Conservation (phyloP, 1,140 invertebrate genomes). For the Papilio xuthus region DNA sequence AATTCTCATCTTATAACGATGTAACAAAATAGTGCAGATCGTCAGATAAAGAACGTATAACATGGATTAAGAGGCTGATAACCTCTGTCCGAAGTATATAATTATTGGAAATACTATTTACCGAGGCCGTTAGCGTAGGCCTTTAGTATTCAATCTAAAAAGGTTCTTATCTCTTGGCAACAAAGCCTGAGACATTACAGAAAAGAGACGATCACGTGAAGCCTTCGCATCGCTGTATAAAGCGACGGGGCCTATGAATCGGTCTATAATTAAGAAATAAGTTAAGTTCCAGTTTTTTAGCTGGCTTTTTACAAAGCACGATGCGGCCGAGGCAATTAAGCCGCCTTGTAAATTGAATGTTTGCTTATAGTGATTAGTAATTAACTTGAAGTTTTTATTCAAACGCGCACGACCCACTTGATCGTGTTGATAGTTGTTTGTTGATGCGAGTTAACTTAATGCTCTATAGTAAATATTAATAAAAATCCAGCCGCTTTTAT, state of each 20-base stretch:
- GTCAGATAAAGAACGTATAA: constrained; percentile 66
- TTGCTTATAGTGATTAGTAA: constrained; percentile 81
- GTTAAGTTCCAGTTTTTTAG: constrained; percentile 79
- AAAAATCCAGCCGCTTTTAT: constrained; percentile 55
- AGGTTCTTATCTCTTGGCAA: constrained; percentile 43
- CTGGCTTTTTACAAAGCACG: constrained; percentile 76
- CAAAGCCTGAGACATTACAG: constrained; percentile 47
- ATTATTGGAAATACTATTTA: constrained; percentile 77
- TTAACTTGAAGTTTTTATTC: constrained; percentile 74
- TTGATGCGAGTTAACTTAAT: constrained; percentile 64
- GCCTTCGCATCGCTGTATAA: constrained; percentile 50
- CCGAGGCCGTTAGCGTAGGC: constrained; percentile 58
- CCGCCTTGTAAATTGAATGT: constrained; percentile 81
- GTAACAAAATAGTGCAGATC: constrained; percentile 68
- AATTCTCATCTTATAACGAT: constrained; percentile 28
- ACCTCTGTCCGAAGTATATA: constrained; percentile 75
- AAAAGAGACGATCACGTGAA: constrained; percentile 52
- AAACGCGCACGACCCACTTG: constrained; percentile 61
- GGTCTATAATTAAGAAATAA: constrained; percentile 82
- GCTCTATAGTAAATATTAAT: constrained; percentile 64
- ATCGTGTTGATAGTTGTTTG: constrained; percentile 63
- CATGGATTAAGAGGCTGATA: constrained; percentile 75
- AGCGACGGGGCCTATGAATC: constrained; percentile 73
- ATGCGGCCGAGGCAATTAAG: constrained; percentile 76
- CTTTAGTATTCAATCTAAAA: constrained; percentile 40